These are phyloP conservation scores for Onychostoma macrolepis DNA, from an alignment of 2,113 vertebrate species.

Conservation along the genomic window DNA sequence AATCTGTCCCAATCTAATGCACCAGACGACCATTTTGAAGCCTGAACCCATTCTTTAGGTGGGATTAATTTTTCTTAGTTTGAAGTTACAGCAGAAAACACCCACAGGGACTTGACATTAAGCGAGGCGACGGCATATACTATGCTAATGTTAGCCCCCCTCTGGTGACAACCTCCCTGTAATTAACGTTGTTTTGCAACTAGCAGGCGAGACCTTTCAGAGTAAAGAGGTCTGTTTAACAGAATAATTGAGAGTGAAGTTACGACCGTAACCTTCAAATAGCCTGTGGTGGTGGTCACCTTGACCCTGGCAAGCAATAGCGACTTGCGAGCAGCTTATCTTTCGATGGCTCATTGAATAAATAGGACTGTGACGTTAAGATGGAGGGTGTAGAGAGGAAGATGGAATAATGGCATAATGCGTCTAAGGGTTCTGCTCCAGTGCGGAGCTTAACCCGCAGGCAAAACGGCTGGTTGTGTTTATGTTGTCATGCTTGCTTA, in stretches of 20 bases:
- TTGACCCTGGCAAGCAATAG: constrained; percentile 51
- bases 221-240: constrained; percentile 66
- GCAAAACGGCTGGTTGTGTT: constrained; percentile 51
- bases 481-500: constrained; percentile 61
- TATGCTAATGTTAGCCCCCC: constrained; percentile 48
- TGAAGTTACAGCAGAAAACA: constrained; percentile 40
- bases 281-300: constrained; percentile 55
- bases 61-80: constrained; percentile 21
- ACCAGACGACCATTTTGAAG: neutral
- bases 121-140: neutral
- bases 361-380: neutral
- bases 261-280: constrained; percentile 53
- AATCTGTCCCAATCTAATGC: constrained; percentile 1
- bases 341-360: constrained; percentile 37
- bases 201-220: constrained; percentile 62
- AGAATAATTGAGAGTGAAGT: constrained; percentile 65
- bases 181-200: constrained; percentile 69
- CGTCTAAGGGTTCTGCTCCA: constrained; percentile 47
- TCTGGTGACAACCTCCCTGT: constrained; percentile 59
- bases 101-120: constrained; percentile 52
- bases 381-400: neutral
- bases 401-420: constrained; percentile 34
- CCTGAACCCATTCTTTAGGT: neutral
- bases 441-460: constrained; percentile 49
- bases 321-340: constrained; percentile 17